Percentiles rank a stretch among this genome's conserved stretches.
Conservation (phyloP, 1,140 invertebrate species). For the Megalonaias nervosa region DNA sequence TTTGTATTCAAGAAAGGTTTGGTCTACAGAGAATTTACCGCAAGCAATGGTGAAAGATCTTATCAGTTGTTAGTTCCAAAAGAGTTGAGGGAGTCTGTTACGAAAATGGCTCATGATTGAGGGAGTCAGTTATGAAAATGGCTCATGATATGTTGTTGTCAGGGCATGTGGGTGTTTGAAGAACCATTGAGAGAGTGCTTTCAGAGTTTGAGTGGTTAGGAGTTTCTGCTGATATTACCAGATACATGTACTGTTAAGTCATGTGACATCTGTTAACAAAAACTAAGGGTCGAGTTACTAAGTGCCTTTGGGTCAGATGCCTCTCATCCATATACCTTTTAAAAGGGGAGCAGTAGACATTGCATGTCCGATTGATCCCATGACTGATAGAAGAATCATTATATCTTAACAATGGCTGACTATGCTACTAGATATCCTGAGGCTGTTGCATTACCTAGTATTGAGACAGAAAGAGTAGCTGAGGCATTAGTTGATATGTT, state of each 20-base stretch:
- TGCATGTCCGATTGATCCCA: background rate
- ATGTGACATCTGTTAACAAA: slow-evolving; percentile 34
- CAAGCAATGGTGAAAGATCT: background rate
- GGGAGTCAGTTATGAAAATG: too few relatives aligned
- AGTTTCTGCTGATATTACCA: slow-evolving; percentile 1
- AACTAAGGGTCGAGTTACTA: slow-evolving; percentile 20
- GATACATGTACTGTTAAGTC: slow-evolving; percentile 30
- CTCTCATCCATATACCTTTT: slow-evolving; percentile 30
- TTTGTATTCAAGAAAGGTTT: background rate
- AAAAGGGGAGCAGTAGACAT: slow-evolving; percentile 26
- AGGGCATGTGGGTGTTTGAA: slow-evolving; percentile 4
- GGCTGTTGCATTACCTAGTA: slow-evolving; percentile 20
- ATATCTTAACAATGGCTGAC: slow-evolving; percentile 23
- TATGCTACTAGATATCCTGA: slow-evolving; percentile 37
- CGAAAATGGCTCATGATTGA: background rate
- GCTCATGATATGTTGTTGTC: background rate
- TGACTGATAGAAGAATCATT: slow-evolving; percentile 9
- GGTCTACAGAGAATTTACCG: background rate
- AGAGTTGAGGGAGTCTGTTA: background rate
- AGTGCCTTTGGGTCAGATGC: slow-evolving; percentile 27
- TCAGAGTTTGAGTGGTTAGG: slow-evolving; percentile 31
- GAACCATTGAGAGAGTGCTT: background rate
- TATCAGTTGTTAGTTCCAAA: slow-evolving; percentile 1
- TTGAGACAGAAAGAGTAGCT: slow-evolving; percentile 29
- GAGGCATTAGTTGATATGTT: slow-evolving; percentile 52